Evolutionary conservation across 92 coral and sea anemone genomes (phyloP).

Genomic region (Pocillopora grandis): DNA sequence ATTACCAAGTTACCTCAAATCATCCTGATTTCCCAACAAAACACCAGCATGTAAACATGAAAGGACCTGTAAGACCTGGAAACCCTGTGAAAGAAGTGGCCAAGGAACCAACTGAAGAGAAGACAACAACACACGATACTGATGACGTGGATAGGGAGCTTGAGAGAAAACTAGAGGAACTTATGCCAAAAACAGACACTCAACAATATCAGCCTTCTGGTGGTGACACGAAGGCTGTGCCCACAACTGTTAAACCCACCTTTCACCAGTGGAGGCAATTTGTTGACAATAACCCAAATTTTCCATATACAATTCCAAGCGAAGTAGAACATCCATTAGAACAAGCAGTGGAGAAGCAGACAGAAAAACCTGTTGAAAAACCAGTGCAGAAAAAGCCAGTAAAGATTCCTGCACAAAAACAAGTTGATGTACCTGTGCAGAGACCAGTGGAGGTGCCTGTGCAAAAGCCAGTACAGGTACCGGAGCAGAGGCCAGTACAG

Average conservation of each 20-base stretch:
- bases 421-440: neutral
- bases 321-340: conserved; percentile 2
- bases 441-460: conserved; percentile 32
- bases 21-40: conserved; percentile 12
- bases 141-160: conserved; percentile 30
- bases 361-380: conserved; percentile 11
- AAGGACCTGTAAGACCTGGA: neutral
- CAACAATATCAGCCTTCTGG: neutral
- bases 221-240: neutral
- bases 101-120: neutral
- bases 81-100: neutral
- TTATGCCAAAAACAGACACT: conserved; percentile 20
- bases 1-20: neutral
- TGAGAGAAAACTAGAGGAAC: conserved; percentile 49
- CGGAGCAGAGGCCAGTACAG: conserved; percentile 25
- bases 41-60: neutral
- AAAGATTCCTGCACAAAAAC: neutral
- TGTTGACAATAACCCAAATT: conserved; percentile 90
- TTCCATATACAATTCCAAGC: conserved; percentile 51
- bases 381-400: conserved; percentile 40
- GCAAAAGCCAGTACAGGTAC: conserved; percentile 25
- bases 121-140: neutral
- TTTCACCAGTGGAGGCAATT: conserved; percentile 73
- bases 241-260: conserved; percentile 7
- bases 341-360: conserved; percentile 23